phyloP scores from a whole-genome alignment of 2,113 vertebrate species.

The Ranitomeya imitator region DNA sequence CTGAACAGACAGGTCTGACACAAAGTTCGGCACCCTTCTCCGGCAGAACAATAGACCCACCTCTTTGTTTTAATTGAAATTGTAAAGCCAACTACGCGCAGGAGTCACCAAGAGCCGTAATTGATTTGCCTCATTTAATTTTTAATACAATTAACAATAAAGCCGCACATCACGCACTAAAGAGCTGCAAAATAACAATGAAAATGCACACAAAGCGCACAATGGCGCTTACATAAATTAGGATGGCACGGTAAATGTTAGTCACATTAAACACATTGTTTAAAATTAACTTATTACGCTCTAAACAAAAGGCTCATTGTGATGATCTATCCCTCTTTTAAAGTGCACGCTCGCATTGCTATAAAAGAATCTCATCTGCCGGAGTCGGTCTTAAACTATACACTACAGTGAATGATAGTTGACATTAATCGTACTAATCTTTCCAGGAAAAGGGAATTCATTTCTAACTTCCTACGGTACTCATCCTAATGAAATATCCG shows the following conservation, averaged over 20 bases:
- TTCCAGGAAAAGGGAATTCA: conserved; percentile 48
- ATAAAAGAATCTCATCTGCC: conserved; percentile 54
- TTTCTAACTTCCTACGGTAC: conserved; percentile 28
- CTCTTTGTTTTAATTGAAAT: conserved; percentile 79
- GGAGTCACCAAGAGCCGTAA: conserved; percentile 63
- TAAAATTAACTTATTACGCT: conserved; percentile 55
- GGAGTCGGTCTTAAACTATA: conserved; percentile 31
- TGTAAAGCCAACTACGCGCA: conserved; percentile 66
- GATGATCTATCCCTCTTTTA: conserved; percentile 51
- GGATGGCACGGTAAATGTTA: conserved; percentile 58
- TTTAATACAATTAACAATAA: conserved; percentile 66
- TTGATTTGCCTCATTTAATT: conserved; percentile 69
- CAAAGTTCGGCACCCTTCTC: conserved; percentile 67
- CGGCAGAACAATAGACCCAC: conserved; percentile 69
- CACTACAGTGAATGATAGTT: conserved; percentile 48
- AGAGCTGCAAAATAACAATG: conserved; percentile 63
- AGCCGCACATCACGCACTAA: conserved; percentile 60
- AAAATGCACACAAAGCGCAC: conserved; percentile 63
- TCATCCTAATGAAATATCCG: conserved; percentile 39
- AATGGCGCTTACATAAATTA: conserved; percentile 62
- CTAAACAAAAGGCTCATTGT: conserved; percentile 42
- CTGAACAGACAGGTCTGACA: conserved; percentile 24
- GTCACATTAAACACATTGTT: conserved; percentile 58
- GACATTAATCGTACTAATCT: conserved; percentile 51
- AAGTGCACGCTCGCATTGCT: conserved; percentile 31